Evolutionary conservation across 2,113 vertebrate species (phyloP), one percentile per base, ranked within the genome.

Genomic region (Boleophthalmus pectinirostris): DNA sequence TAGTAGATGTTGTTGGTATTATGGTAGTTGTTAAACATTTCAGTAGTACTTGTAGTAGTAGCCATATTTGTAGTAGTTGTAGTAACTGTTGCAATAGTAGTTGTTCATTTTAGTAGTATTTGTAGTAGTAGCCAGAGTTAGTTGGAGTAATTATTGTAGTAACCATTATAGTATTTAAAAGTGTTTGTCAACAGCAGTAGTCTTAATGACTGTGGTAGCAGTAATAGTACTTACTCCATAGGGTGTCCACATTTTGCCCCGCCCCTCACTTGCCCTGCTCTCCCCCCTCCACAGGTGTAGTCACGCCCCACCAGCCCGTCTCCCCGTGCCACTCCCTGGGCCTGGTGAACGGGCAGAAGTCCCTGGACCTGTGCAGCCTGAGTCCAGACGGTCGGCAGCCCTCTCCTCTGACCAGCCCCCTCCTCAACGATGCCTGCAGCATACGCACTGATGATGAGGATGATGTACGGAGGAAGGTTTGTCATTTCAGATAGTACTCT

Each of bases 401-500:
- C 5, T 98, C 97, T 13, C 97, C 96, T 0, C 88, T 98, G 87
- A 94, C 96, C 90, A 98, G 97, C 85, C 98, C 97, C 0, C 90
- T 97, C 89, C 93, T 98, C 82, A 96, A 95, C 4, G 96, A 99
- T 61, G 94, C 95, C 0, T 88, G 94, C 0, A 94, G 93, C 61
- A 77, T 96, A 3, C 95, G 96, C 88, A 95, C 95, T 0, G 96
- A 98, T 0, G 98, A 98, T 0, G 98, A 98, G 70, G 98, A 98
- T 0, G 98, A 98, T 14, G 94, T 94, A 80, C 94, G 95, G 81
- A 95, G 94, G 89, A 98, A 97, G 96, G 97, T 99, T 85, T 77
- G 93, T 84, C 14, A 78, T n/a, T 25, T 21, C n/a, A 9, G 11
- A 33, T 24, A 11, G 2, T 43, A 20, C 25, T 9, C n/a, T 14